A percentile compares a stretch with the other conserved stretches of the same genome.
Evolutionary conservation across 2,888 invertebrate species (phyloP).

Genomic region (Trachelus stipa): DNA sequence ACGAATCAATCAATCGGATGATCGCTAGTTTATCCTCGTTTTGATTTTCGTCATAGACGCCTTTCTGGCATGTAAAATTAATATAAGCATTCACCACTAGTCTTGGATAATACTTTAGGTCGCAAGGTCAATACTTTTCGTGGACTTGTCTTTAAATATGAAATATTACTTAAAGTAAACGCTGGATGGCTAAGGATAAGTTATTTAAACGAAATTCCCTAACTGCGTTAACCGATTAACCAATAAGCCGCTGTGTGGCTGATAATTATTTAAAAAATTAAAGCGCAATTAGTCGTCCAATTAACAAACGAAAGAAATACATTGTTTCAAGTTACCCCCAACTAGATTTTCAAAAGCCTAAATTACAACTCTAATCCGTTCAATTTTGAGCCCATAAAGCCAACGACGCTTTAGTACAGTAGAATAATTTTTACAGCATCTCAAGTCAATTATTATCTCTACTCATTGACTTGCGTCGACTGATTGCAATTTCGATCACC

Average conservation of each 20-base stretch:
- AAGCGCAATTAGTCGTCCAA: not conserved
- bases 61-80: not conserved
- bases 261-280: not conserved
- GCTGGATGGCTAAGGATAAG: not conserved
- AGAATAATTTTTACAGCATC: not conserved
- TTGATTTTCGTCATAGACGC: not conserved
- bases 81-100: not conserved
- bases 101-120: not conserved
- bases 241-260: not conserved
- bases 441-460: not conserved
- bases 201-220: not conserved
- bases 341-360: not conserved
- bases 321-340: not conserved
- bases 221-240: not conserved
- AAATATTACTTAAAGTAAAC: not conserved
- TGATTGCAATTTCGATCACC: not conserved
- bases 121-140: not conserved
- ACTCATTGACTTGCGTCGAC: not conserved
- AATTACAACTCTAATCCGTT: too few species aligned
- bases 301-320: not conserved
- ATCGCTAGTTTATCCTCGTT: not conserved
- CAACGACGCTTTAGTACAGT: not conserved
- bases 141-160: not conserved
- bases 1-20: too few species aligned
- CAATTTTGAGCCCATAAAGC: not conserved